These are phyloP conservation scores for Aulostomus chinensis DNA, from an alignment of 2,797 vertebrate genomes.

Conservation along the genomic window DNA sequence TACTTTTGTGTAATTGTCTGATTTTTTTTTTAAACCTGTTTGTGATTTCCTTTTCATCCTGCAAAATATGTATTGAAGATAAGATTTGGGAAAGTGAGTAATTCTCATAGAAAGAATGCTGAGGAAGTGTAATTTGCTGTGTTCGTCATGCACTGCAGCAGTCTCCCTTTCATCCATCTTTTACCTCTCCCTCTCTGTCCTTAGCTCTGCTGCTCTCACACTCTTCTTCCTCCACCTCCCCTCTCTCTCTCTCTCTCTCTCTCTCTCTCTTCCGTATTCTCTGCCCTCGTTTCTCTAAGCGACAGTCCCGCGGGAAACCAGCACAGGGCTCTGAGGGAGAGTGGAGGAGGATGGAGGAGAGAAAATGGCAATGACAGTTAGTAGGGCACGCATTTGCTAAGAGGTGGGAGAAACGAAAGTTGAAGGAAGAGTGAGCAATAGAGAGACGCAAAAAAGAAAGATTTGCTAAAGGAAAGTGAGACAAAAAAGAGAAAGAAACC, in stretches of 20 bases:
- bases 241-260: slow-evolving; percentile 2
- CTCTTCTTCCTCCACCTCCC: slow-evolving; percentile 9
- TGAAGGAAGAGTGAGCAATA: slow-evolving; percentile 11
- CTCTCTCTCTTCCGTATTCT: slow-evolving; percentile 13
- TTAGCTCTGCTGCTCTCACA: no score
- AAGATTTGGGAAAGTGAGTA: no score
- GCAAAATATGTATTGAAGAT: no score
- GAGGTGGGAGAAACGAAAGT: slow-evolving; percentile 17
- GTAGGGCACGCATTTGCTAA: slow-evolving; percentile 54
- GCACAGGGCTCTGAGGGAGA: slow-evolving; percentile 37
- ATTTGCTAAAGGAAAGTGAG: not conserved
- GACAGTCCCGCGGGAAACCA: slow-evolving; percentile 36
- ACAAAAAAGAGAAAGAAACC: slow-evolving; percentile 5
- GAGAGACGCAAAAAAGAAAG: not conserved
- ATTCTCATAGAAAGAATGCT: no score
- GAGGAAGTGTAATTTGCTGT: no score
- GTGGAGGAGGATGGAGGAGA: slow-evolving; percentile 56
- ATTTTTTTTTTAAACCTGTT: no score
- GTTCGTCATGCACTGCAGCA: not conserved
- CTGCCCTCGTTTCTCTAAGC: slow-evolving; percentile 63
- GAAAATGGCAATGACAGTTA: slow-evolving; percentile 63
- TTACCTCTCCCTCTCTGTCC: not conserved
- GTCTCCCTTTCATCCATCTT: slow-evolving; percentile 2
- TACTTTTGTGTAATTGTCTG: no score
- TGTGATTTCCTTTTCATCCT: no score